A percentile compares a stretch with the other conserved stretches of the same genome.
phyloP scores from a whole-genome alignment of 2,888 invertebrate species.

The Furcula furcula region DNA sequence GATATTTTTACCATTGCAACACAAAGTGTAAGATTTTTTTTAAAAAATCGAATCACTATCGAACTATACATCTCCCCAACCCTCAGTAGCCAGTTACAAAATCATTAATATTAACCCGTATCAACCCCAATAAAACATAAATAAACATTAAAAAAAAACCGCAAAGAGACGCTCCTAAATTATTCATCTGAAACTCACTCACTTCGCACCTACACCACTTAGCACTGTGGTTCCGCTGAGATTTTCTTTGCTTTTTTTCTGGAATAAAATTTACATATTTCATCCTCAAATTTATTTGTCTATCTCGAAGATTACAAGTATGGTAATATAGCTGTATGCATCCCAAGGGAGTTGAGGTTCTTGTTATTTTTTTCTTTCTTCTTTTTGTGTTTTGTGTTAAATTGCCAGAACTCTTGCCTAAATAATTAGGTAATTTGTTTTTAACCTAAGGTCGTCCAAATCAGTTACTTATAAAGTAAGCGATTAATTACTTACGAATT shows the following conservation, averaged over 20 bases:
- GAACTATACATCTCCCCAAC: conserved; percentile 14
- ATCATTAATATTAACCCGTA: conserved; percentile 38
- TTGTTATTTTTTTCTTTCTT: conserved; percentile 3
- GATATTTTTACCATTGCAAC: too few relatives aligned
- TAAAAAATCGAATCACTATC: conserved; percentile 2
- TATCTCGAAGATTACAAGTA: conserved; percentile 31
- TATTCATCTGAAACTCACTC: conserved; percentile 30
- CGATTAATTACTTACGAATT: too few relatives aligned
- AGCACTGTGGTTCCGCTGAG: conserved; percentile 10
- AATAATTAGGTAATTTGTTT: too few relatives aligned
- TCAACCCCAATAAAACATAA: conserved; percentile 35
- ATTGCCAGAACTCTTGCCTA: too few relatives aligned
- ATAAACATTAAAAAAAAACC: conserved; percentile 38
- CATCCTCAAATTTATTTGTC: conserved; percentile 33
- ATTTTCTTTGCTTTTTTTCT: conserved; percentile 14
- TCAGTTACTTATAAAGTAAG: too few relatives aligned
- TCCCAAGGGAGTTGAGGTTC: conserved; percentile 19
- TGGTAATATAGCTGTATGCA: conserved; percentile 23
- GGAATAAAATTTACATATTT: conserved; percentile 39
- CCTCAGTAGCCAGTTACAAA: conserved; percentile 15
- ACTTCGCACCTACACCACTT: conserved; percentile 34
- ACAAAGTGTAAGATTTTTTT: too few relatives aligned
- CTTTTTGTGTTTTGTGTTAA: not conserved
- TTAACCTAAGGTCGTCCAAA: too few relatives aligned
- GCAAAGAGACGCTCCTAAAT: conserved; percentile 29